Evolutionary conservation across 2,888 invertebrate species (phyloP), one percentile per base, ranked within the genome.

Genomic region (Carpatolechia fugitivella): DNA sequence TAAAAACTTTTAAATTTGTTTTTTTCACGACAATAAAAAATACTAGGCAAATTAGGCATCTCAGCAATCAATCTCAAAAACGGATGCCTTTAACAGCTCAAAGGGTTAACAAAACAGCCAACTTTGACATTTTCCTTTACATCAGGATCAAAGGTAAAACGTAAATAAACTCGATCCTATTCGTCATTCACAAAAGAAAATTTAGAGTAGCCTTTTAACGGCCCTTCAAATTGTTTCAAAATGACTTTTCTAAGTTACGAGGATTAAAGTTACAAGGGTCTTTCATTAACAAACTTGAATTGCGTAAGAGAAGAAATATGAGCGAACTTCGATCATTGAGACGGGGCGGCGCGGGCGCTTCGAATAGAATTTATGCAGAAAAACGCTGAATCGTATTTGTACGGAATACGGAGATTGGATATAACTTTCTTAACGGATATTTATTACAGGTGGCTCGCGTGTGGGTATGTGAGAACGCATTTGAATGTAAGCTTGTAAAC

Each of bases 231-330:
- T 75, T 76, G 72, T 78, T 78, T 73, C 70, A 71, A 68, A 74
- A 74, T 73, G 74, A 76, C 76, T 79, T 78, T 78, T 70, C 72
- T 69, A 72, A 75, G 72, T 76, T 72, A 74, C 74, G 72, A 74
- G 78, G 78, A 76, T 78, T 78, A 74, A 79, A 76, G 76, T 80
- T 76, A 77, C 77, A 79, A 79, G 73, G 77, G 74, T 74, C 75
- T 80, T 80, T 81, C 80, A 82, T 81, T 82, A 80, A 71, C 74
- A 75, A 82, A 83, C 78, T 83, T 79, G 76, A 76, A 79, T 78
- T 76, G 71, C 73, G 74, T 74, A 73, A 75, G 69, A 72, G 74
- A 78, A 82, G 82, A 82, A 82, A 82, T 82, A 82, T 80, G 80
- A 81, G 75, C 67, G 63, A 82, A 83, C 69, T 82, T 82, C 76